Evolutionary conservation across 2,797 vertebrate species (phyloP).

Genomic region (Taeniopygia guttata): DNA sequence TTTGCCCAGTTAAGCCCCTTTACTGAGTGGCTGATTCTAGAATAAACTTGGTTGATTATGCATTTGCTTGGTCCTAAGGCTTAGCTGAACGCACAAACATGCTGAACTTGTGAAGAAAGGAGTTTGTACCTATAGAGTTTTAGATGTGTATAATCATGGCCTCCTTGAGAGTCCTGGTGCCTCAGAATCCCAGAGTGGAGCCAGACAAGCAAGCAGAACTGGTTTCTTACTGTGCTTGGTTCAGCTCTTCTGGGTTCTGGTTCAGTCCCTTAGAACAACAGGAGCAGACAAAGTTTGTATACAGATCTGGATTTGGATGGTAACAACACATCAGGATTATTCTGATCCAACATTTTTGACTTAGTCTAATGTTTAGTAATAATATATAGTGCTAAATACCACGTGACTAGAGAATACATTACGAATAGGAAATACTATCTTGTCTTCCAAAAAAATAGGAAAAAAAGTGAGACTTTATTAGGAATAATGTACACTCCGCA

Average conservation of each 20-base stretch:
- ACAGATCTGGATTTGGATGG: not conserved
- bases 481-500: not conserved
- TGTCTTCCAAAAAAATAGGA: not conserved
- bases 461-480: not conserved
- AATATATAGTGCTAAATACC: not conserved
- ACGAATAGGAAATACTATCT: not conserved
- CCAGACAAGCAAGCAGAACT: not conserved
- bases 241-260: slow-evolving; percentile 30
- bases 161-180: not conserved
- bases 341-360: not conserved
- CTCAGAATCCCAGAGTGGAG: not conserved
- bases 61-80: slow-evolving; percentile 31
- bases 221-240: not conserved
- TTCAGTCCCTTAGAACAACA: slow-evolving; percentile 8
- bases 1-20: slow-evolving; percentile 43
- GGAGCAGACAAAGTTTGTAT: not conserved
- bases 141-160: not conserved
- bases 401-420: not conserved
- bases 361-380: not conserved
- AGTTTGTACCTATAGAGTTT: not conserved
- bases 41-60: slow-evolving; percentile 46
- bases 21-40: slow-evolving; percentile 52
- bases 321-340: not conserved
- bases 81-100: not conserved
- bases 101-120: slow-evolving; percentile 31